Percentiles rank a stretch among this genome's conserved stretches.
Conservation (phyloP, 2,797 vertebrate species). For the Hyperoplus lanceolatus region DNA sequence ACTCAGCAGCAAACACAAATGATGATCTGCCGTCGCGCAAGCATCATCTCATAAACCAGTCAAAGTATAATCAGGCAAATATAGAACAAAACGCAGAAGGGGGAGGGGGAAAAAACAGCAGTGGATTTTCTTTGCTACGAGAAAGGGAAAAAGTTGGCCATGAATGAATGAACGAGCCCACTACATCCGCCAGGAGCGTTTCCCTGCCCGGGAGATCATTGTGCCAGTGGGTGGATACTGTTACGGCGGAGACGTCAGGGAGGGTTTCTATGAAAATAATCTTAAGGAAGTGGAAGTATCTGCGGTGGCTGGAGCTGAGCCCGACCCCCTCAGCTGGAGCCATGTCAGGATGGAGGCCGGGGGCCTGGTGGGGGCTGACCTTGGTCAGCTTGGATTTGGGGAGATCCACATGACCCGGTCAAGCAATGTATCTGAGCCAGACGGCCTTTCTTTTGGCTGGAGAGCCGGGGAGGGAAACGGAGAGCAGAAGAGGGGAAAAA, state of each 20-base stretch:
- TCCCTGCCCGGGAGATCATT: conserved; percentile 79
- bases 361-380: conserved; percentile 55
- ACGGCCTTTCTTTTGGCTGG: conserved; percentile 37
- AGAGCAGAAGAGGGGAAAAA: conserved; percentile 3
- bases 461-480: conserved; percentile 34
- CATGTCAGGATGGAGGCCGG: conserved; percentile 40
- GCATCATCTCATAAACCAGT: conserved; percentile 60
- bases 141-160: conserved; percentile 76
- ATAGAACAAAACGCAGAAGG: conserved; percentile 64
- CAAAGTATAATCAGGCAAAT: conserved; percentile 63
- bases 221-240: conserved; percentile 82
- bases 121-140: conserved; percentile 78
- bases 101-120: conserved; percentile 49
- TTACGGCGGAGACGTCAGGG: conserved; percentile 70
- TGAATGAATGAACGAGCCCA: conserved; percentile 83
- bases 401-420: conserved; percentile 48
- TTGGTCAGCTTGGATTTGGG: conserved; percentile 49
- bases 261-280: conserved; percentile 80
- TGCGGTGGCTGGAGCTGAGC: conserved; percentile 72
- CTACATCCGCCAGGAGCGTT: conserved; percentile 79
- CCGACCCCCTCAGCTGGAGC: conserved; percentile 70
- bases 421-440: conserved; percentile 42
- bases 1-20: conserved; percentile 43
- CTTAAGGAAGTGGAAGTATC: conserved; percentile 79
- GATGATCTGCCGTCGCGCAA: conserved; percentile 25